A percentile compares a stretch with the other conserved stretches of the same genome.
These are phyloP conservation scores for Myiothlypis coronata DNA, from an alignment of 2,797 vertebrate species.

Conservation along the genomic window DNA sequence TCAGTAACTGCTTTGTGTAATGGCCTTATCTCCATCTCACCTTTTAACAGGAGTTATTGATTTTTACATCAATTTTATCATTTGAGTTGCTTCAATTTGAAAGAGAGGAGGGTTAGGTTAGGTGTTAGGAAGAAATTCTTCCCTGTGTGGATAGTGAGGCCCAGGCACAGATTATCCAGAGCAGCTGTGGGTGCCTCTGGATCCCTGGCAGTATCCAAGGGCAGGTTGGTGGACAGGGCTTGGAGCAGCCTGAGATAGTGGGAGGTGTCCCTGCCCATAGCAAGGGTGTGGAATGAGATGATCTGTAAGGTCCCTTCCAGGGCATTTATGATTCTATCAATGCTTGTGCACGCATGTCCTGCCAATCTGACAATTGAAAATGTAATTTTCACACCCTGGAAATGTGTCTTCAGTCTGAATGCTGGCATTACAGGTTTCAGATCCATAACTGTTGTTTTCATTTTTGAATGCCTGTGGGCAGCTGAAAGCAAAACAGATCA, in stretches of 20 bases:
- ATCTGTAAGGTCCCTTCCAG: not conserved
- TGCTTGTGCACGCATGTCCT: not conserved
- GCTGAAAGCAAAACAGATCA: not conserved
- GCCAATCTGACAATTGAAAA: not conserved
- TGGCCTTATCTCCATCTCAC: not conserved
- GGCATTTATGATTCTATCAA: not conserved
- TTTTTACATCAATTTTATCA: not conserved
- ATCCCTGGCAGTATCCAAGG: not conserved
- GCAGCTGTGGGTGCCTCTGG: not conserved
- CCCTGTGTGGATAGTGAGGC: not conserved
- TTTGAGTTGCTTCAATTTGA: not conserved
- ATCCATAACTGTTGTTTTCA: not conserved
- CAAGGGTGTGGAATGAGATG: not conserved
- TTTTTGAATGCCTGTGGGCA: not conserved
- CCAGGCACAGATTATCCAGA: not conserved
- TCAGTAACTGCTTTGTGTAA: not conserved
- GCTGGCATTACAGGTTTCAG: not conserved
- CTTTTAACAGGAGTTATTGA: not conserved
- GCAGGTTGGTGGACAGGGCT: rapidly evolving
- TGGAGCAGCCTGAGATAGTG: rapidly evolving
- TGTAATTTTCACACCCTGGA: not conserved
- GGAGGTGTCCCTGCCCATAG: not conserved
- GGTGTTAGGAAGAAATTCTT: not conserved
- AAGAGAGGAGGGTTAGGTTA: not conserved
- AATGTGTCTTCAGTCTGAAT: not conserved